Percentiles rank a stretch among this genome's conserved stretches.
phyloP scores from a whole-genome alignment of 2,797 vertebrate genomes.

The Dromococcyx pavoninus region DNA sequence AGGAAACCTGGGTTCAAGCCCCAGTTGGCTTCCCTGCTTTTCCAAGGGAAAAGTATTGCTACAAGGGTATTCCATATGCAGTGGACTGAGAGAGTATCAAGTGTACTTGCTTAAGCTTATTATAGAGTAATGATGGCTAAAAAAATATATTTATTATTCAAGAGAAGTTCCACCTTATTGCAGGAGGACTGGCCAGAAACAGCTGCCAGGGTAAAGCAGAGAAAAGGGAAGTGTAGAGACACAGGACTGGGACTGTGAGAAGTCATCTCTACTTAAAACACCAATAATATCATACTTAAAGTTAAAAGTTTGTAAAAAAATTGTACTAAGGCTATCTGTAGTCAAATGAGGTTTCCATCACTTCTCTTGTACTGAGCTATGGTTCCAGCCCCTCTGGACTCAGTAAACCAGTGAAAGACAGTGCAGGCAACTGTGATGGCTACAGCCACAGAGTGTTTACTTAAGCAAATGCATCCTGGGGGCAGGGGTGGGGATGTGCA shows the following conservation, averaged over 20 bases:
- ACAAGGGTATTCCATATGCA: not conserved
- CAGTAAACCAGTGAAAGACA: not conserved
- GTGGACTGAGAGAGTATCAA: not conserved
- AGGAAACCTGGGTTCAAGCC: not conserved
- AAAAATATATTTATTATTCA: not conserved
- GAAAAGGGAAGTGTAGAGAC: not conserved
- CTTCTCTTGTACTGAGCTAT: not conserved
- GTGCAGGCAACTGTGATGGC: not conserved
- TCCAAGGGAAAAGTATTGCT: not conserved
- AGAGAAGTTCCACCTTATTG: not conserved
- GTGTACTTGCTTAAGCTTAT: not conserved
- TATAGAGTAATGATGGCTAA: not conserved
- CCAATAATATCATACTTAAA: not conserved
- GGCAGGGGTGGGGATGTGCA: not conserved
- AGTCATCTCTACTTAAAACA: not conserved
- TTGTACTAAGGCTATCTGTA: not conserved
- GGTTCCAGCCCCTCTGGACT: not conserved
- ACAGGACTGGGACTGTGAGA: not conserved
- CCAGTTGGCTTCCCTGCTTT: not conserved
- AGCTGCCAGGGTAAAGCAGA: not conserved
- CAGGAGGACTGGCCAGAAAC: not conserved
- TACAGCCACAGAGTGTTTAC: not conserved
- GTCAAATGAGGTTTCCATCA: not conserved
- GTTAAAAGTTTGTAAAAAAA: not conserved
- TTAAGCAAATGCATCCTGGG: not conserved